Conservation (phyloP, 2,113 vertebrate species). For the Gymnogyps californianus region DNA sequence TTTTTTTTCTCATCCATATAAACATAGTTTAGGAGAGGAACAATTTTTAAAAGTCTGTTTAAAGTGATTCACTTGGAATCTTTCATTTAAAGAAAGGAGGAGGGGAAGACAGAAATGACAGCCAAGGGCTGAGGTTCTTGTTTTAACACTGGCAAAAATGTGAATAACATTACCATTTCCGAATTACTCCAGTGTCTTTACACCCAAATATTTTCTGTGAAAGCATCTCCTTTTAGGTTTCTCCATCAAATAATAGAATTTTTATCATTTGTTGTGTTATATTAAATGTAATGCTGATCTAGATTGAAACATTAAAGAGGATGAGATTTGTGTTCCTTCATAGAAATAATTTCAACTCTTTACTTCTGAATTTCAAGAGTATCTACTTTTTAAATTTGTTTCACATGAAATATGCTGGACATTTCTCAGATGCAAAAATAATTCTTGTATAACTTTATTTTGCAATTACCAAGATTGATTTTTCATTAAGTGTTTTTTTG, state of each 20-base stretch:
- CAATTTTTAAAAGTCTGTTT: not conserved
- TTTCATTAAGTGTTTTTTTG: slow-evolving; percentile 56
- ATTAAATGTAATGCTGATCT: not conserved
- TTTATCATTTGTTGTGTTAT: not conserved
- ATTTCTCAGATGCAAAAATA: slow-evolving; percentile 51
- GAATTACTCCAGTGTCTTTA: not conserved
- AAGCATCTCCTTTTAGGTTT: not conserved
- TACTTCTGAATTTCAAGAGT: not conserved
- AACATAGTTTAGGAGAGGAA: slow-evolving; percentile 8
- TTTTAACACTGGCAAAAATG: slow-evolving; percentile 26
- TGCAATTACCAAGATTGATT: slow-evolving; percentile 55
- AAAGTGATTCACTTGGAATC: not conserved
- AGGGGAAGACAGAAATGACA: slow-evolving; percentile 25
- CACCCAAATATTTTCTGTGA: not conserved
- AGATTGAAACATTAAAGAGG: not conserved
- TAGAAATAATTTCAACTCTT: not conserved
- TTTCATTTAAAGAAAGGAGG: slow-evolving; percentile 12
- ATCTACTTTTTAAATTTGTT: not conserved
- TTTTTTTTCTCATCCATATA: slow-evolving; percentile 9
- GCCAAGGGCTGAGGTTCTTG: not conserved
- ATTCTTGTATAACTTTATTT: slow-evolving; percentile 54
- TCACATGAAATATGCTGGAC: not conserved
- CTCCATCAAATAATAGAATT: not conserved
- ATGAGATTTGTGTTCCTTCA: not conserved
- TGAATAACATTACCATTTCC: not conserved